Evolutionary conservation across 2,113 vertebrate genomes (phyloP), one percentile per base, ranked within the genome.

Genomic region (Rhinolophus sinicus): DNA sequence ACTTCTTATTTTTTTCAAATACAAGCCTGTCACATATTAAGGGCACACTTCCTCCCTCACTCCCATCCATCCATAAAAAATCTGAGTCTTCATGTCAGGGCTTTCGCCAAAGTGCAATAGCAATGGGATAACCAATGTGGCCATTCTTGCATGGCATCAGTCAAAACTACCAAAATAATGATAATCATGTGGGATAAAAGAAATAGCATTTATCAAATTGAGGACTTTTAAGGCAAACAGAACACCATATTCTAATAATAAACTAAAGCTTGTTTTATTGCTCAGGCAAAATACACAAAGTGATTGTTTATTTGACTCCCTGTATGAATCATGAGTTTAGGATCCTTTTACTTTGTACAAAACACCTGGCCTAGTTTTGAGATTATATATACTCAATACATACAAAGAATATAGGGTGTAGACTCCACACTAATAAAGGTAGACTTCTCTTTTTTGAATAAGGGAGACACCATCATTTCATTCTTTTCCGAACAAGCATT

Each of bases 271-370:
- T 89, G 70, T 95, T 90, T 95, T 93, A 77, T 50, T 92, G 22
- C 30, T 69, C 7, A 73, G 83, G 44, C 33, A 90, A 81, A 89
- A 2, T 81, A 93, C 14, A 70, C 7, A 28, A 87, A 88, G 56
- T 90, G 54, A 81, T 47, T 87, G 22, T 85, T 75, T 87, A 30
- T 85, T 75, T 87, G 82, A 85, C 44, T 95, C 15, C 22, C 62
- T 90, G 69, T 73, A 70, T 67, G 35, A 94, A 95, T 88, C 58
- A 75, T 72, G 73, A 92, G 35, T 97, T 96, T 78, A 62, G 88
- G 33, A 33, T 94, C 73, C 28, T 94, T 88, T 90, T 85, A 78
- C 52, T 78, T 92, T 90, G 26, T 52, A 89, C 24, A 87, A 70
- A 93, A 65, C n/a, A 88, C 56, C 26, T 85, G 56, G 93, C 47